These are phyloP conservation scores for Drosophila engyochracea DNA, from an alignment of 2,888 invertebrate species.

Conservation along the genomic window DNA sequence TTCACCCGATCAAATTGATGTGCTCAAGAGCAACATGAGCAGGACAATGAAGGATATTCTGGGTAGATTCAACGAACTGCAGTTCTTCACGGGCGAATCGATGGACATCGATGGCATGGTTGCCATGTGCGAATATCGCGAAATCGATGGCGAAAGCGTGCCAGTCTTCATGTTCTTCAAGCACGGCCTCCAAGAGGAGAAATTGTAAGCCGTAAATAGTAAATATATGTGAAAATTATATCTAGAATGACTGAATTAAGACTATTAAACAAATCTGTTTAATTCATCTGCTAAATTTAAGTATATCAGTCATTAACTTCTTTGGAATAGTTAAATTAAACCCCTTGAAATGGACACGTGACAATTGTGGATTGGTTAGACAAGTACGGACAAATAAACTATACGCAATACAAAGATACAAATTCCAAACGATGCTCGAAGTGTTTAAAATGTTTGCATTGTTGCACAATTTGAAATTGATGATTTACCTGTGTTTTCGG, in stretches of 20 bases:
- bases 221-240: neutral
- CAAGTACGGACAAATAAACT: neutral
- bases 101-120: constrained; percentile 98
- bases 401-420: neutral
- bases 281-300: neutral
- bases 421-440: neutral
- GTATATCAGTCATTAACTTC: neutral
- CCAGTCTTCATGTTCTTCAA: constrained; percentile 98
- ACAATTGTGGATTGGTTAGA: no score
- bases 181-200: constrained; percentile 97
- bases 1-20: constrained; percentile 93
- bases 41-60: constrained; percentile 96
- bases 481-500: constrained; percentile 80
- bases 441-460: neutral
- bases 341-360: no score
- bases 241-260: neutral
- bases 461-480: neutral
- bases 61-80: constrained; percentile 95
- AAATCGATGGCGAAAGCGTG: constrained; percentile 92
- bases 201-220: constrained; percentile 88
- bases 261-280: neutral
- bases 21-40: constrained; percentile 96
- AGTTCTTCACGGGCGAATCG: constrained; percentile 96
- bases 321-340: no score
- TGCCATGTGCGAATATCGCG: constrained; percentile 96